Base-by-base conservation (phyloP, 2,888 invertebrate genomes). In the Drosophila lacicola region DNA sequence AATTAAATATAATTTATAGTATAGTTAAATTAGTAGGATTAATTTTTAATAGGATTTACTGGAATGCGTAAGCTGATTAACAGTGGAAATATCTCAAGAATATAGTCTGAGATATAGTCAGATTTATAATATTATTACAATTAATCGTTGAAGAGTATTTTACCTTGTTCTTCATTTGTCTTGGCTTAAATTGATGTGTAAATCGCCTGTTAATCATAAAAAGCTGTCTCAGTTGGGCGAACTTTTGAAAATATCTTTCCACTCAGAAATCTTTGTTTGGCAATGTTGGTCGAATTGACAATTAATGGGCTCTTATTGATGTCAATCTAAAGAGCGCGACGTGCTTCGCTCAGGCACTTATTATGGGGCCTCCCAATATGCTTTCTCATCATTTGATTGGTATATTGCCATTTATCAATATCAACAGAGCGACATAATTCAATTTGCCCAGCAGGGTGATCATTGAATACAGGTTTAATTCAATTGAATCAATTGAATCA, bases 401-500 rank as follows among this genome's bases (percentile, higher is more conserved):
- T 67, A 81, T 81, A 77, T 71, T 78, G 72, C 87, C 74, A 87
- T 83, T 84, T 79, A 74, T 83, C 83, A 83, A 75, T 84, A 83
- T 83, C 82, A 83, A 83, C 76, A 76, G 63, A 45, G 54, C 50
- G 44, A 80, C 66, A 80, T 80, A 80, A 80, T 80, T 80, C 60
- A 80, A 80, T 69, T 73, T 68, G 53, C 66, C 69, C 65, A 70
- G 37, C 56, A 53, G 70, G 57, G 9, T 36, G 73, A 69, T 57
- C 60, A 47, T 62, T 57, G 67, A 68, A 68, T 61, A 41, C 66
- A 64, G 72, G 68, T 78, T 78, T 66, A 66, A 54, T 66, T 70
- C 65, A 87, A 84, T 84, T 84, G 80, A 87, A 37, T 75, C 78
- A 84, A 87, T 84, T 84, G 80, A 84, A 85, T 87, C 85, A 77